Base-by-base conservation (phyloP, 2,113 vertebrate species). In the Petroica traversi region DNA sequence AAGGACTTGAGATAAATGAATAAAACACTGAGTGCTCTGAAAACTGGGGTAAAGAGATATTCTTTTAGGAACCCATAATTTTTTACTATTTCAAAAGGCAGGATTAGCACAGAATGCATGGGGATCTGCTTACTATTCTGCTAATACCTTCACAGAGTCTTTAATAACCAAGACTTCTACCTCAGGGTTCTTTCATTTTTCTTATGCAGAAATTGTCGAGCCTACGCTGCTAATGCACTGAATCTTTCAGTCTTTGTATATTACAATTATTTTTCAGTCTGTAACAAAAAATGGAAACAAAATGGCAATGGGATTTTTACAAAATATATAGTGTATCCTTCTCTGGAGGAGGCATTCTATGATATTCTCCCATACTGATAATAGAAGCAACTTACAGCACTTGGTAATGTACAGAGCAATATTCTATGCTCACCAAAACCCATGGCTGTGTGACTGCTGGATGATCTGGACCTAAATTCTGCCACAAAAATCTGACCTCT, bases 51-150 rank as follows among this genome's bases (percentile, higher is more conserved):
- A 45, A 58, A 74, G 43, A 77, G 11, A 78, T 78, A 36, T 46
- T 59, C 4, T 82, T 87, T 59, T 17, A 54, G 62, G 20, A 76
- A 68, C 13, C 25, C 9, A 3, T 58, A 41, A 3, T 29, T 52
- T 85, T 79, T 58, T 69, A 40, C 29, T 92, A 11, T 88, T 92
- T 86, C 61, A 74, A 82, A 95, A 74, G 51, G 18, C 33, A 41
- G 13, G 20, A 51, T 82, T 75, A 58, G 46, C 38, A 31, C 19
- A 74, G 78, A 71, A 55, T 74, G 34, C 24, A 29, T 73, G 2
- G 7, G 17, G 3, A 58, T 73, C 29, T 91, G 7, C 18, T 82
- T 88, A 34, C 14, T 71, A 8, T 73, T 92, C 59, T 77, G 19
- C 71, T 51, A 84, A 86, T 86, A 69, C 31, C 34, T 78, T 61